Percentiles rank a stretch among this genome's conserved stretches.
Conservation (phyloP, 1,140 invertebrate genomes). For the Prorops nasuta region DNA sequence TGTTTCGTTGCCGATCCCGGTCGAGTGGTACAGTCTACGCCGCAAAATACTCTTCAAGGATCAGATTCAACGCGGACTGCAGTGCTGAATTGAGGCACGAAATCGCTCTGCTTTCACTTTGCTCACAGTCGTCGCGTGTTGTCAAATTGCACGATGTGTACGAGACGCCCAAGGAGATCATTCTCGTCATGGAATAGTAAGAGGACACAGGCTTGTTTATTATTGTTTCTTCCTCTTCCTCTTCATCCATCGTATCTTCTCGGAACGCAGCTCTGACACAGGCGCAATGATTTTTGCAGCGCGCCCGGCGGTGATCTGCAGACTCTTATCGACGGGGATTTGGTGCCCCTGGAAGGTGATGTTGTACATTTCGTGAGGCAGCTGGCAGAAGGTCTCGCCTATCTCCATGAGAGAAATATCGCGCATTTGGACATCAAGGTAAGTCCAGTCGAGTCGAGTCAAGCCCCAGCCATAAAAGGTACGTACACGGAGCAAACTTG, state of each 20-base stretch:
- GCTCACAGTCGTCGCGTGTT: slow-evolving; percentile 63
- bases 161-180: slow-evolving; percentile 68
- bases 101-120: slow-evolving; percentile 67
- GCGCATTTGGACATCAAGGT: slow-evolving; percentile 82
- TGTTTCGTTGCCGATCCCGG: slow-evolving; percentile 65
- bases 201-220: slow-evolving; percentile 30
- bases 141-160: slow-evolving; percentile 72
- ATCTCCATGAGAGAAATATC: slow-evolving; percentile 73
- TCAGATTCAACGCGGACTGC: slow-evolving; percentile 64
- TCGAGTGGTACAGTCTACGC: slow-evolving; percentile 66
- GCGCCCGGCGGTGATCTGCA: slow-evolving; percentile 76
- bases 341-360: slow-evolving; percentile 69
- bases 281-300: slow-evolving; percentile 53
- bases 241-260: not conserved
- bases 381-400: slow-evolving; percentile 69
- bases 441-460: no score
- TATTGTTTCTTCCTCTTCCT: not conserved
- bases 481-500: slow-evolving; percentile 22
- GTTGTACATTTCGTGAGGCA: slow-evolving; percentile 69
- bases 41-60: slow-evolving; percentile 73
- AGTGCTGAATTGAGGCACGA: slow-evolving; percentile 67
- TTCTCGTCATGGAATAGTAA: slow-evolving; percentile 77
- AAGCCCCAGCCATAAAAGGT: slow-evolving; percentile 48
- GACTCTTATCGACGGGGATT: slow-evolving; percentile 72
- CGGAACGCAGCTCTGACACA: not conserved